Percentiles rank a stretch among this genome's conserved stretches.
phyloP scores from a whole-genome alignment of 2,888 invertebrate species.

The Rhimphoctona megacephalus region DNA sequence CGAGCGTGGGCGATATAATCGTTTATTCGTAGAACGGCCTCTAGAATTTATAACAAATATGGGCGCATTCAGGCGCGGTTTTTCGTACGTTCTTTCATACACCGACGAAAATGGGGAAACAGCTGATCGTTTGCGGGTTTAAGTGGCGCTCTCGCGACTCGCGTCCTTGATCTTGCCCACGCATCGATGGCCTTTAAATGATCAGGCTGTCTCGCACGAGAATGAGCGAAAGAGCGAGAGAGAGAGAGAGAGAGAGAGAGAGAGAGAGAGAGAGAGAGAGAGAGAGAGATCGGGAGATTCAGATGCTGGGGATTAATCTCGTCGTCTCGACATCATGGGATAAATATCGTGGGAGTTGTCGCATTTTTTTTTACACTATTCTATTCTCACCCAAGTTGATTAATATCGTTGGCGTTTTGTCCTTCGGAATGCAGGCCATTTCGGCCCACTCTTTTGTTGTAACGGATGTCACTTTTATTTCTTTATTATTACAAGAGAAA shows the following conservation, averaged over 20 bases:
- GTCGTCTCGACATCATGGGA: constrained; percentile 42
- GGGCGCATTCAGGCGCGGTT: not conserved
- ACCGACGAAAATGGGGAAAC: constrained; percentile 68
- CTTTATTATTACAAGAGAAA: constrained; percentile 16
- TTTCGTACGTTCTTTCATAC: not conserved
- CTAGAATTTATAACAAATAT: constrained; percentile 59
- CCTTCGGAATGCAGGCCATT: constrained; percentile 62
- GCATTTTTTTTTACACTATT: constrained; percentile 19
- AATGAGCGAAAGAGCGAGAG: not conserved
- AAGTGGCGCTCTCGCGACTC: constrained; percentile 23
- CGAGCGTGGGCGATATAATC: constrained; percentile 8
- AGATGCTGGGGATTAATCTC: constrained; percentile 44
- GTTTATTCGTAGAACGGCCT: constrained; percentile 30
- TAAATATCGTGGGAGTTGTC: constrained; percentile 54
- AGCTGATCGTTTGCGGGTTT: constrained; percentile 68
- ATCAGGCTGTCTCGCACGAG: constrained; percentile 63
- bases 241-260: not conserved
- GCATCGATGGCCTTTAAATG: constrained; percentile 74
- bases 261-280: constrained; percentile 48
- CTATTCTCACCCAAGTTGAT: constrained; percentile 19
- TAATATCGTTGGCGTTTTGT: constrained; percentile 63
- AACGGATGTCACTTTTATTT: constrained; percentile 17
- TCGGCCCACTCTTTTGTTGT: constrained; percentile 46
- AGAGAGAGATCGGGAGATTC: constrained; percentile 43
- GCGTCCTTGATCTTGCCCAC: constrained; percentile 80